phyloP scores from a whole-genome alignment of 2,797 vertebrate genomes.

The Pseudocheirus occidentalis region DNA sequence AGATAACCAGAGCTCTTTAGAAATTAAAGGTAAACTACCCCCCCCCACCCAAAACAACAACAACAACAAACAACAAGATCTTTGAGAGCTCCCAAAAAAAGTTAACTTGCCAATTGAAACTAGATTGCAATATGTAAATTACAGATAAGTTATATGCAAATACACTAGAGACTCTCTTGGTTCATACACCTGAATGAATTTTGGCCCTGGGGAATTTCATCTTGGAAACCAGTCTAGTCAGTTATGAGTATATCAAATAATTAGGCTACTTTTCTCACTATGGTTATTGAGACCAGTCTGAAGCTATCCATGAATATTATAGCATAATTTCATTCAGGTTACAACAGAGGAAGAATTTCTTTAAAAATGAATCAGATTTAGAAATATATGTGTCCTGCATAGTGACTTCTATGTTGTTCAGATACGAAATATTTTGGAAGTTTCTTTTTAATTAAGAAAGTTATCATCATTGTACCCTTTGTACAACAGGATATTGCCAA shows the following conservation, averaged over 20 bases:
- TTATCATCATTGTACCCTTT: neutral
- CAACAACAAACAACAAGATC: neutral
- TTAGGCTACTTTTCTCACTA: neutral
- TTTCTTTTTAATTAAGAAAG: neutral
- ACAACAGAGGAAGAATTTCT: neutral
- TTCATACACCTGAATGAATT: neutral
- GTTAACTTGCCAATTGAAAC: neutral
- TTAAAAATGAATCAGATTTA: neutral
- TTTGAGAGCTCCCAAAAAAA: neutral
- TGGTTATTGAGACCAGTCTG: neutral
- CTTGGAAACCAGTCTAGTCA: accelerated
- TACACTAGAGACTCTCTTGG: neutral
- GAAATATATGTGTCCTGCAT: neutral
- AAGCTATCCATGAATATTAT: neutral
- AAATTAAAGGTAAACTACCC: neutral
- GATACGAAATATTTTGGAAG: neutral
- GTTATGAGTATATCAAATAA: neutral
- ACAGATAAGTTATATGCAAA: neutral
- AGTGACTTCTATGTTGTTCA: neutral
- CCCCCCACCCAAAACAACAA: neutral
- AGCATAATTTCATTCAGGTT: neutral
- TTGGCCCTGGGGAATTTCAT: neutral
- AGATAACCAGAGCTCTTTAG: neutral
- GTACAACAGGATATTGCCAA: constrained; percentile 28
- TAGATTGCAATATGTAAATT: neutral